Conservation (phyloP, 30 jellyfish, hydroid and myxozoan species). For the Hydractinia echinata region DNA sequence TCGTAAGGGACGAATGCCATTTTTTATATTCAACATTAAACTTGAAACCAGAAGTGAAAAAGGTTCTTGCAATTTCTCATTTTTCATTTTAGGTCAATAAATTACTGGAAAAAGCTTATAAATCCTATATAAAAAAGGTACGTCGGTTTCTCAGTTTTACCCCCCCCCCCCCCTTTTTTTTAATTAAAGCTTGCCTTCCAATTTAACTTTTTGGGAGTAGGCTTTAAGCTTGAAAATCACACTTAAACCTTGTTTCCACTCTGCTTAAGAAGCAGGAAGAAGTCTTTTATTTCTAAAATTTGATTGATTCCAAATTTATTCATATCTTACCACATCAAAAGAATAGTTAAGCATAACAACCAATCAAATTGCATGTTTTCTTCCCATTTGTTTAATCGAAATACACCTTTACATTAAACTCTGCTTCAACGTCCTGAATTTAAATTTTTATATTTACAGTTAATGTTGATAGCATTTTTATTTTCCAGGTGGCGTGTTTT, state of each 20-base stretch:
- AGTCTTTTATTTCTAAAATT: too few species aligned
- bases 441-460: neutral
- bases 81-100: constrained; percentile 60
- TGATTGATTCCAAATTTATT: too few species aligned
- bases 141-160: neutral
- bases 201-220: too few species aligned
- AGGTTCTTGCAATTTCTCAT: too few species aligned
- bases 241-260: too few species aligned
- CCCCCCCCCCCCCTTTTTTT: neutral
- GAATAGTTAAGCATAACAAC: neutral
- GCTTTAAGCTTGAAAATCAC: too few species aligned
- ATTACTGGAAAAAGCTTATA: constrained; percentile 75
- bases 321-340: neutral
- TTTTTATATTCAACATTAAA: too few species aligned
- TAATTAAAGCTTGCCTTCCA: too few species aligned
- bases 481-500: constrained; percentile 77
- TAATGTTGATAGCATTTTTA: neutral
- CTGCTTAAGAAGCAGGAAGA: too few species aligned
- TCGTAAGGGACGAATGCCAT: too few species aligned
- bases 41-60: too few species aligned
- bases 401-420: neutral
- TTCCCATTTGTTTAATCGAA: neutral
- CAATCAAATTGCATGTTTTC: neutral
- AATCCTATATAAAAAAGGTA: constrained; percentile 88
- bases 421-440: neutral